Base-by-base conservation (phyloP, 1,140 invertebrate species). In the Lamellibrachia luymesi region DNA sequence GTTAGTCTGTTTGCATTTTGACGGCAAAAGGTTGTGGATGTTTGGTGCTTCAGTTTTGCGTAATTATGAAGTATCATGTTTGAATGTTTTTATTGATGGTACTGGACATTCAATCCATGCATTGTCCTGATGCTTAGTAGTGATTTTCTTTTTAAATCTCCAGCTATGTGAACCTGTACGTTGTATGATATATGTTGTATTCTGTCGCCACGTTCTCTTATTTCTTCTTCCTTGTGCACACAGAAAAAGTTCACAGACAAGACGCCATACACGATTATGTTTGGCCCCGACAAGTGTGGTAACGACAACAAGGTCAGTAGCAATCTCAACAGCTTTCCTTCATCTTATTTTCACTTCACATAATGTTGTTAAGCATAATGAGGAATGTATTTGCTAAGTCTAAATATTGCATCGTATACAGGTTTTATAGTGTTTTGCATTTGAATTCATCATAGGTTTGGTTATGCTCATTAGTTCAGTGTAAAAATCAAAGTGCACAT, bases 251-350 rank as follows among this genome's bases (percentile, higher is more conserved):
- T 99, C 96, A 97, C 98, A 96, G 99, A 99, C 96, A 99, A 99
- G 96, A 99, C 99, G 13, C 98, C 98, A 0, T 99, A 99, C 96
- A 98, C 98, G 2, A 98, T 99, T 95, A 99, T 99, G 99, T 99
- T 99, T 97, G 99, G 99, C 2, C 99, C 99, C 13, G 99, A 99
- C 97, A 99, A 99, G 96, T 99, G 99, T 97, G 99, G 99, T 93
- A 98, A 98, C 95, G 98, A 99, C 96, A 97, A 98, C 95, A 99
- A 99, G 96, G 97, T 98, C 13, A 17, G 64, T 80, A 2, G 17
- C 25, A 10, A 80, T 22, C 64, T 6, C 52, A 56, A 4, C 64
- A 80, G 25, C 64, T 80, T 80, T 38, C 38, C 38, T 38, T 80
- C 17, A 22, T 80, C 64, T 22, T 80, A 80, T 2, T 56, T 56